phyloP scores from a whole-genome alignment of 2,113 vertebrate genomes.

The Cyanocitta stelleri region DNA sequence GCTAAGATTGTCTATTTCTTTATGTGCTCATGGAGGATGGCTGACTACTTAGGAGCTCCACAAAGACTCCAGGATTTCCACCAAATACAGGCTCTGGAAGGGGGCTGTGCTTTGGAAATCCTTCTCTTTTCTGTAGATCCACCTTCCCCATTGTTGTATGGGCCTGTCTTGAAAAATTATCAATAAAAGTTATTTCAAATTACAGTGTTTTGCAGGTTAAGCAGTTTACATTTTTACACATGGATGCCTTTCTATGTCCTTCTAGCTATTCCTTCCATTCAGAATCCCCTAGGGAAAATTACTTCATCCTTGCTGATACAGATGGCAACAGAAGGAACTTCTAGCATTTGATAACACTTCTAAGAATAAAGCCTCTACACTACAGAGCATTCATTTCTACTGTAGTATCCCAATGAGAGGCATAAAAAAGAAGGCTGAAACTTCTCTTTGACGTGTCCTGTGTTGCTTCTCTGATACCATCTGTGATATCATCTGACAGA shows the following conservation, averaged over 20 bases:
- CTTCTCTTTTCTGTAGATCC: background rate
- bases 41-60: background rate
- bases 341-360: background rate
- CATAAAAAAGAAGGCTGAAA: background rate
- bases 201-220: background rate
- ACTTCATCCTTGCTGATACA: background rate
- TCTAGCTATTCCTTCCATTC: background rate
- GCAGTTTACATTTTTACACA: background rate
- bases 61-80: background rate
- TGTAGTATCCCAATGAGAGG: background rate
- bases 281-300: background rate
- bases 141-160: background rate
- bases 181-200: background rate
- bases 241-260: background rate
- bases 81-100: background rate
- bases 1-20: background rate
- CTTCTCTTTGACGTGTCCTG: background rate
- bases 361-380: background rate
- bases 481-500: background rate
- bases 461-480: background rate
- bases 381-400: background rate
- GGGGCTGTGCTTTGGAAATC: background rate
- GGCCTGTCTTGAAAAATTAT: background rate
- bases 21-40: background rate
- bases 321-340: background rate